Conservation (phyloP, 2,113 vertebrate genomes). For the Puntigrus tetrazona region DNA sequence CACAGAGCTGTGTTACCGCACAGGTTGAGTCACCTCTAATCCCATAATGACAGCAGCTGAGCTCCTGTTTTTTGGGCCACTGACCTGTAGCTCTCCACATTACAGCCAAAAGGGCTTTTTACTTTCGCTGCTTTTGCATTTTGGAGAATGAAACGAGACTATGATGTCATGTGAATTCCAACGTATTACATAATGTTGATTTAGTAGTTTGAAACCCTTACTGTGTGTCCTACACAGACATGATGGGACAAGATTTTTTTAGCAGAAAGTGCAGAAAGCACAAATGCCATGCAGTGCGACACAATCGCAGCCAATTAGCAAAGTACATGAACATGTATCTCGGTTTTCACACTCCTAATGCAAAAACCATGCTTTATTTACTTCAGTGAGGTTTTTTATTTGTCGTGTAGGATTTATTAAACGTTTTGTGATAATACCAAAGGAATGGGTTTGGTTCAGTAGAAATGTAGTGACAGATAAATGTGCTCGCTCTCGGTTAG, state of each 20-base stretch:
- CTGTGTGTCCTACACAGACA: not conserved
- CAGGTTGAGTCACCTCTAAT: conserved; percentile 47
- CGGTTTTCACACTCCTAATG: not conserved
- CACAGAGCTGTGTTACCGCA: not conserved
- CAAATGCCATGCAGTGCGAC: not conserved
- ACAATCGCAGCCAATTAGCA: not conserved
- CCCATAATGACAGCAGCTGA: conserved; percentile 48
- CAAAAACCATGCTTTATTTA: not conserved
- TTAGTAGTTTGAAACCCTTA: not conserved
- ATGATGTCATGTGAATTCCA: conserved; percentile 27
- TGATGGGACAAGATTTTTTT: not conserved
- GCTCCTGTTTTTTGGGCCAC: conserved; percentile 21
- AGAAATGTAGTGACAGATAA: not conserved
- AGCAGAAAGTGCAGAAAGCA: not conserved
- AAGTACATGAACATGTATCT: not conserved
- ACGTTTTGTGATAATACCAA: too few species aligned
- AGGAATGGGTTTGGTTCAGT: not conserved
- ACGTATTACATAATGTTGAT: not conserved
- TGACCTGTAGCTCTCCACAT: not conserved
- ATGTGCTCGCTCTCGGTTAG: not conserved
- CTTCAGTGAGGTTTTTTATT: not conserved
- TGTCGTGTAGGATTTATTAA: too few species aligned
- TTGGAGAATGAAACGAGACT: not conserved
- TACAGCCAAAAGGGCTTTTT: not conserved
- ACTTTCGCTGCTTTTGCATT: not conserved